Base-by-base conservation (phyloP, 2,797 vertebrate genomes). In the Spea hammondii region DNA sequence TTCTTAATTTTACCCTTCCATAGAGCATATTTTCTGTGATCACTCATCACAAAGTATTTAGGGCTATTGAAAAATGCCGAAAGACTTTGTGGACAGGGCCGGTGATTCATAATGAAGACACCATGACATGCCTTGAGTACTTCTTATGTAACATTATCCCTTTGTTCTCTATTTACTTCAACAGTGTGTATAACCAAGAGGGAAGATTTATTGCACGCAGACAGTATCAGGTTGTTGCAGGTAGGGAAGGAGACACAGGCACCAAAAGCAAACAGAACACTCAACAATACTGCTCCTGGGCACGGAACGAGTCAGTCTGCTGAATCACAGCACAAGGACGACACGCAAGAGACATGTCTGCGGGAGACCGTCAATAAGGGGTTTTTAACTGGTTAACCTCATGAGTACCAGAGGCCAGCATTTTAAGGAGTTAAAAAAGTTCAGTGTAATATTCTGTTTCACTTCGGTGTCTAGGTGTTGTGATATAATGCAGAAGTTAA, bases 101-200 rank as follows among this genome's bases (percentile, higher is more conserved):
- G 48, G 32, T 49, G 72, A 65, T 54, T 79, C 78, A 79, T 70
- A 65, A 74, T 17, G 47, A 69, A 17, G 72, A 47, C 55, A 74
- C 65, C 11, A 64, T 45, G 65, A 74, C 62, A 68, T 64, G 78
- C 78, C 9, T 6, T 48, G 45, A 75, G 65, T 72, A 49, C 17
- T 73, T 10, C 72, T 79, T 79, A 79, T 65, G 66, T 70, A 75
- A 79, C 78, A 79, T 79, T 79, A 79, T 79, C 72, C 64, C 62
- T 70, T 79, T 73, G 64, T 70, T 45, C 62, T 66, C 69, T 48
- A 45, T 65, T 78, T 64, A 73, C 59, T 67, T 53, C 73, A 67
- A 73, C 45, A 5, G n/a, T 68, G 64, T 67, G 44, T 45, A 62
- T 47, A 57, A 32, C 11, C 17, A 6, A 67, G 32, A 79, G 65